Conservation (phyloP, 2,113 vertebrate genomes). For the Tachysurus vachellii region DNA sequence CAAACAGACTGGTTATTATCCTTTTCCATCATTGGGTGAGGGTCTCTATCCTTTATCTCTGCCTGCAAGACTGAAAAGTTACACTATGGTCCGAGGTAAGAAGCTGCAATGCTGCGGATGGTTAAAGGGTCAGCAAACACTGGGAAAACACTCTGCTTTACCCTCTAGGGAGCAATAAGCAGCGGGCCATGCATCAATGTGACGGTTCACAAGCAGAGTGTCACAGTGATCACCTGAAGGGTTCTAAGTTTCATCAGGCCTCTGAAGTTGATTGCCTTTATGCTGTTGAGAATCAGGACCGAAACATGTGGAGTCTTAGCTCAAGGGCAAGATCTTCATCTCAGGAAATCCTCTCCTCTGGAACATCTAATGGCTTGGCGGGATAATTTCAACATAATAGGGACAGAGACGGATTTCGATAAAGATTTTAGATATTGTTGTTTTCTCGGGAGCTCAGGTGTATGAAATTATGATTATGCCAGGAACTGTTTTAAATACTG, state of each 20-base stretch:
- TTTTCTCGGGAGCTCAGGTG: background rate
- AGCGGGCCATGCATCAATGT: background rate
- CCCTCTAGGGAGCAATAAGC: background rate
- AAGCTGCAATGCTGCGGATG: background rate
- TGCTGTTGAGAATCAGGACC: background rate
- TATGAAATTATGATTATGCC: background rate
- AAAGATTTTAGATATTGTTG: background rate
- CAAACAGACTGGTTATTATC: constrained; percentile 36
- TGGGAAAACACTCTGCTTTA: constrained; percentile 14
- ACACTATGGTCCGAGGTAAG: background rate
- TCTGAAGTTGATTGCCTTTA: background rate
- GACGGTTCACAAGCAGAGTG: background rate
- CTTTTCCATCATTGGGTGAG: constrained; percentile 34
- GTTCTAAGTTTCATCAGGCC: constrained; percentile 9
- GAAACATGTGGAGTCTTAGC: background rate
- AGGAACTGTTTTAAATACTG: background rate
- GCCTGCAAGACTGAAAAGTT: constrained; percentile 14
- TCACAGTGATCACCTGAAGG: background rate
- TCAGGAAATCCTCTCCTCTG: constrained; percentile 26
- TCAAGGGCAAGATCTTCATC: background rate
- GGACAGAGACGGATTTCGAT: background rate
- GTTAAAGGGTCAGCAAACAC: background rate
- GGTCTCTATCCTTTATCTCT: background rate
- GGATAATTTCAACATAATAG: background rate
- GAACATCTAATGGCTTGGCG: constrained; percentile 4